Evolutionary conservation across 2,888 invertebrate species (phyloP).

Genomic region (Lasius fuliginosus): DNA sequence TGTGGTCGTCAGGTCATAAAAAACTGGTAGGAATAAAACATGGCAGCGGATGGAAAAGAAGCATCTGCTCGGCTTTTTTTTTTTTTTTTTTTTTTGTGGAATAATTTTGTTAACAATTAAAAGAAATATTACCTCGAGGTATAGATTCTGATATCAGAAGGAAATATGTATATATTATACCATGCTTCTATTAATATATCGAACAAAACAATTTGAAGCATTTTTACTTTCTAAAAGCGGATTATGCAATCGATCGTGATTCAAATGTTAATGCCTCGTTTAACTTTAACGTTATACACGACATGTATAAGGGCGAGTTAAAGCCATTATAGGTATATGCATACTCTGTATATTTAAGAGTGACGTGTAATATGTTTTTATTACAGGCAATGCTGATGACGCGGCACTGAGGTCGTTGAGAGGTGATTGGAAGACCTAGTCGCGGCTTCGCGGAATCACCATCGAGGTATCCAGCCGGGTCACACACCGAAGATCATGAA

Average conservation of each 20-base stretch:
- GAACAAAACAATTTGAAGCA: background rate
- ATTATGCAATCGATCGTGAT: background rate
- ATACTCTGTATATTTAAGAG: background rate
- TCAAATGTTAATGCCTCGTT: background rate
- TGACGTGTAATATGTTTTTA: slow-evolving; percentile 34
- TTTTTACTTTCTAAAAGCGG: background rate
- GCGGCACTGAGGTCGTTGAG: slow-evolving; percentile 77
- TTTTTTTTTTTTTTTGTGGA: background rate
- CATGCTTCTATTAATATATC: background rate
- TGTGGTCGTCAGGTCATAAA: background rate
- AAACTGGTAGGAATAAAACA: background rate
- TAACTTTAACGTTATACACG: background rate
- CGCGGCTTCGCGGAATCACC: slow-evolving; percentile 78
- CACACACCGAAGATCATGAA: slow-evolving; percentile 92
- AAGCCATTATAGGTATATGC: background rate
- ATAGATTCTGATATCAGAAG: background rate
- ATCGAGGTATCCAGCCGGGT: slow-evolving; percentile 81
- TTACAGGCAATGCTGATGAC: slow-evolving; percentile 80
- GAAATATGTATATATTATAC: background rate
- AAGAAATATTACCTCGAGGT: background rate
- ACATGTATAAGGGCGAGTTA: background rate
- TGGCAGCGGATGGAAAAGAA: background rate
- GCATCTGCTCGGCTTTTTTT: background rate
- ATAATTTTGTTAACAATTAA: background rate
- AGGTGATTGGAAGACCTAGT: slow-evolving; percentile 82